Conservation (phyloP, 2,113 vertebrate genomes). For the Ictalurus punctatus region DNA sequence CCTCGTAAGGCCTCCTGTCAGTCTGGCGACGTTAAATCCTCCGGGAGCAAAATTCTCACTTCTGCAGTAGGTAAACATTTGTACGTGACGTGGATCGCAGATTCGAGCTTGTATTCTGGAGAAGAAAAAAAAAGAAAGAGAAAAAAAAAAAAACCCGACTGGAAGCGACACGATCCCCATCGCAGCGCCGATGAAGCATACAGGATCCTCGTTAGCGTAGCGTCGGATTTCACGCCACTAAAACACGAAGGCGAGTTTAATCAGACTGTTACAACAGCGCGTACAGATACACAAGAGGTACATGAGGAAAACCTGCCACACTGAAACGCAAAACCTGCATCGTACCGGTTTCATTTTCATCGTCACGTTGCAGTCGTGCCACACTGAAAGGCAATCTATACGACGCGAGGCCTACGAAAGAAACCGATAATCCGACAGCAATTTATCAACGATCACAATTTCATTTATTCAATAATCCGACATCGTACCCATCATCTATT, state of each 20-base stretch:
- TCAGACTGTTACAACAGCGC: background rate
- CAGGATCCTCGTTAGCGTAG: background rate
- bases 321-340: background rate
- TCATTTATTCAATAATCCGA: background rate
- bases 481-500: background rate
- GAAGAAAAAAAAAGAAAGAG: no score
- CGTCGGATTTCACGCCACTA: background rate
- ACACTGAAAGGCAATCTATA: no score
- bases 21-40: background rate
- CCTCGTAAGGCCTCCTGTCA: background rate
- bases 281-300: background rate
- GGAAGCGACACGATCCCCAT: background rate
- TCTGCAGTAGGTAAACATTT: slow-evolving; percentile 49
- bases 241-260: background rate
- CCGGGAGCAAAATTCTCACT: background rate
- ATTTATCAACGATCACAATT: background rate
- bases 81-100: background rate
- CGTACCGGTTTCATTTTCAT: no score
- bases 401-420: no score
- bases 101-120: background rate
- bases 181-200: background rate
- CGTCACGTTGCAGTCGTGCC: background rate
- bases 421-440: no score
- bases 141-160: background rate
- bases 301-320: background rate